Evolutionary conservation across 2,888 invertebrate species (phyloP), one percentile per base, ranked within the genome.

Genomic region (Aporophyla nigra): DNA sequence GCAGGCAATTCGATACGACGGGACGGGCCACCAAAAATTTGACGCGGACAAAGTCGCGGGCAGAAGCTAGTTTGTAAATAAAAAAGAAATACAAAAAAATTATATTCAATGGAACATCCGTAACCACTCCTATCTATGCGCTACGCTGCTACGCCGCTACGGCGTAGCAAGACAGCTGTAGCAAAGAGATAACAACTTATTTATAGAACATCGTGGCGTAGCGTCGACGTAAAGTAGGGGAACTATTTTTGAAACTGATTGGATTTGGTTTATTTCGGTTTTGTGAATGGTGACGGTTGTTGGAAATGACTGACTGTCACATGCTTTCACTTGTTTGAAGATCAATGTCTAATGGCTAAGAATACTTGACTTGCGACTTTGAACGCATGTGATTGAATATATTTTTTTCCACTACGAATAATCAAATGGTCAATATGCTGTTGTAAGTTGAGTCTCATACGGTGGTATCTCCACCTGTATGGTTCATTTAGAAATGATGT

Each of bases 121-220:
- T 62, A 46, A 66, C 46, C 33, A 40, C 33, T 40, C 59, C 4
- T 83, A 85, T 82, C 63, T 65, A 53, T 74, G 12, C 65, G 86
- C 86, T 86, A 86, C 86, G 76, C 5, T 9, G 86, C 87, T 87
- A 87, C 86, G 80, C 0, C 19, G 83, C 87, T 86, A 86, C 87
- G 86, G 14, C 67, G 85, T 87, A 85, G 87, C 82, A 71, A 72
- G 63, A 76, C 61, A 65, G 56, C 66, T 63, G 83, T 84, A 84
- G 83, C 78, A 46, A 33, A 71, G 73, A 83, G 86, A 83, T 82
- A 83, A 62, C 33, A 49, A 43, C 40, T 58, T 82, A 74, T 65
- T 69, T 61, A 58, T 43, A 81, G 77, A 68, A 69, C 33, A 46
- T 24, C 33, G 58, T 49, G n/a, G 33, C 73, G 76, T 61, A 61